Percentiles rank a stretch among this genome's conserved stretches.
Conservation (phyloP, 2,888 invertebrate genomes). For the Petrolisthes cinctipes region DNA sequence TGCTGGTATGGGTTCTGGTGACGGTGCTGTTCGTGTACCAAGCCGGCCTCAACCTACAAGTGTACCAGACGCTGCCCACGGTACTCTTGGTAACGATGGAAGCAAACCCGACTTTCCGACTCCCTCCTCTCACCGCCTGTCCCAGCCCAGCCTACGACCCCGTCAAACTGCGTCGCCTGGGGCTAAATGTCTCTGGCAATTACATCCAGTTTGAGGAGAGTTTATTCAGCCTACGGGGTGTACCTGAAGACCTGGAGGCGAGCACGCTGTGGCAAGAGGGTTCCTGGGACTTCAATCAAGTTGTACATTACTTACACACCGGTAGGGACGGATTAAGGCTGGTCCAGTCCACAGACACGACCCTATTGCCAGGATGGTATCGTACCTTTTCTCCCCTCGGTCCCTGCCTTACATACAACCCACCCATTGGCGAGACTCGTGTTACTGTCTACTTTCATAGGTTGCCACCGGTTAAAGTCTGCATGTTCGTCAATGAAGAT, state of each 20-base stretch:
- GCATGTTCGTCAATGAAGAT: constrained; percentile 1
- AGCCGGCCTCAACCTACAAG: constrained; percentile 11
- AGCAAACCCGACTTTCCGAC: constrained; percentile 15
- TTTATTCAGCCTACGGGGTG: neutral
- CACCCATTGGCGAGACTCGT: constrained; percentile 1
- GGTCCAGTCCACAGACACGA: neutral
- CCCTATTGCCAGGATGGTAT: neutral
- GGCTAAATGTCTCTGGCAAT: constrained; percentile 9
- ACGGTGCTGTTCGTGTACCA: constrained; percentile 25
- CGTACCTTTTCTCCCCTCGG: constrained; percentile 35
- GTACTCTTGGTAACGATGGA: constrained; percentile 13
- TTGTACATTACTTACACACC: neutral
- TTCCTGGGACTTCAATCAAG: constrained; percentile 20
- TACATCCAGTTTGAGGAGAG: neutral
- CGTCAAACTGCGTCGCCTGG: neutral
- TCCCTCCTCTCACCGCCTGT: constrained; percentile 26
- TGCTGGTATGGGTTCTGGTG: neutral
- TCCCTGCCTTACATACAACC: constrained; percentile 27
- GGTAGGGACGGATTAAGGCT: neutral
- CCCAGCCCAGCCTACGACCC: constrained; percentile 34
- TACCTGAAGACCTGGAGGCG: constrained; percentile 10
- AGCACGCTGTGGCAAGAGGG: constrained; percentile 25
- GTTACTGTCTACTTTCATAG: neutral
- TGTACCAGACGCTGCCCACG: constrained; percentile 22
- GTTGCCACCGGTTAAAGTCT: neutral